These are phyloP conservation scores for Phaenicophaeus curvirostris DNA, from an alignment of 2,797 vertebrate genomes.

Conservation along the genomic window DNA sequence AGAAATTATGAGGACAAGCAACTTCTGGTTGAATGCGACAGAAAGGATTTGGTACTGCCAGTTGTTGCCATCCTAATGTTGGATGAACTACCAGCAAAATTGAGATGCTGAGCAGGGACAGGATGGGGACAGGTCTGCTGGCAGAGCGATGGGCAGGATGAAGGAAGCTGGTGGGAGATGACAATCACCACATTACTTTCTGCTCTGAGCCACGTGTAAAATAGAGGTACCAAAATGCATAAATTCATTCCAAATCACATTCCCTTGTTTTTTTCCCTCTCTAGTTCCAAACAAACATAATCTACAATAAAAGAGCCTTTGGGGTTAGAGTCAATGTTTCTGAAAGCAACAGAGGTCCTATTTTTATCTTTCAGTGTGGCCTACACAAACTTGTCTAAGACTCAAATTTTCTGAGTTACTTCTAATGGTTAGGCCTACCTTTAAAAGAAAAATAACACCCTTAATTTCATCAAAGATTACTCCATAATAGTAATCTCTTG, in stretches of 20 bases:
- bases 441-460: background rate
- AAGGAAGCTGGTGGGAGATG: background rate
- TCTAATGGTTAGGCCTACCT: background rate
- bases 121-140: background rate
- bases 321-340: background rate
- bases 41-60: background rate
- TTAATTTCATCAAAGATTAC: background rate
- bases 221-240: background rate
- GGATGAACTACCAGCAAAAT: background rate
- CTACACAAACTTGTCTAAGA: background rate
- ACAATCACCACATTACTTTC: background rate
- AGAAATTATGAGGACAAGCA: background rate
- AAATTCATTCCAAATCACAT: background rate
- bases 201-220: background rate
- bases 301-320: background rate
- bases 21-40: background rate
- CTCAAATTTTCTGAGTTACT: background rate
- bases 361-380: background rate
- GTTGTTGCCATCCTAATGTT: rapidly evolving
- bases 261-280: background rate
- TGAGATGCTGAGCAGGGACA: background rate
- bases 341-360: background rate
- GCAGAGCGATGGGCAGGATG: rapidly evolving
- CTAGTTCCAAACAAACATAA: rapidly evolving
- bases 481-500: background rate